phyloP scores from a whole-genome alignment of 64 coral and sea anemone genomes.

The Orbicella faveolata region DNA sequence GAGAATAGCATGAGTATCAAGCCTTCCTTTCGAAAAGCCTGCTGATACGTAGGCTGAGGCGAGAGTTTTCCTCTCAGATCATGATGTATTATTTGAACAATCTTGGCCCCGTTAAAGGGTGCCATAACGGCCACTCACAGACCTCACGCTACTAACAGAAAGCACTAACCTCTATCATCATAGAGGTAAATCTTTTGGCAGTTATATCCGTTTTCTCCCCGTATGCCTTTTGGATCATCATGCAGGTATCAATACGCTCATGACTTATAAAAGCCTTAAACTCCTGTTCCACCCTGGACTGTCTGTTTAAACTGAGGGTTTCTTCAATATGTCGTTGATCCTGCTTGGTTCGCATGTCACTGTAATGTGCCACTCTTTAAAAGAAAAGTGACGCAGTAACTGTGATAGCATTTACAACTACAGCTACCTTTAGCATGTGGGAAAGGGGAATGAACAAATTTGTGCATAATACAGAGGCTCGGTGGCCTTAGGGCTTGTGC shows the following conservation, averaged over 20 bases:
- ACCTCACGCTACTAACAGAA: neutral
- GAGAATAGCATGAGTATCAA: too few relatives aligned
- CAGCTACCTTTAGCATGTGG: too few relatives aligned
- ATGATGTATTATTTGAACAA: too few relatives aligned
- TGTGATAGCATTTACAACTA: neutral
- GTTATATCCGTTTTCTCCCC: neutral
- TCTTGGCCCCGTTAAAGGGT: too few relatives aligned
- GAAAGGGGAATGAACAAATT: too few relatives aligned
- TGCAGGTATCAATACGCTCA: neutral
- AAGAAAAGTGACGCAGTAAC: neutral
- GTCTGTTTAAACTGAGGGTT: conserved; percentile 8
- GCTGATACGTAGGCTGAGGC: too few relatives aligned
- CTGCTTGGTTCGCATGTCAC: neutral
- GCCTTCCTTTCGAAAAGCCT: too few relatives aligned
- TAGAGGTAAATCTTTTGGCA: neutral
- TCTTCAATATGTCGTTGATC: neutral
- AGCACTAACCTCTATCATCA: neutral
- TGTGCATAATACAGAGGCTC: neutral
- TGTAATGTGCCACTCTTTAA: neutral
- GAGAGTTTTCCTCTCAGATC: too few relatives aligned
- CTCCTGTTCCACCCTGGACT: neutral
- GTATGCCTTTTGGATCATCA: neutral
- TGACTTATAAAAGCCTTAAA: neutral
- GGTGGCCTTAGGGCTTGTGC: too few relatives aligned
- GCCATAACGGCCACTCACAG: too few relatives aligned